phyloP scores from a whole-genome alignment of 2,888 invertebrate genomes.

The Lutraria lutraria region DNA sequence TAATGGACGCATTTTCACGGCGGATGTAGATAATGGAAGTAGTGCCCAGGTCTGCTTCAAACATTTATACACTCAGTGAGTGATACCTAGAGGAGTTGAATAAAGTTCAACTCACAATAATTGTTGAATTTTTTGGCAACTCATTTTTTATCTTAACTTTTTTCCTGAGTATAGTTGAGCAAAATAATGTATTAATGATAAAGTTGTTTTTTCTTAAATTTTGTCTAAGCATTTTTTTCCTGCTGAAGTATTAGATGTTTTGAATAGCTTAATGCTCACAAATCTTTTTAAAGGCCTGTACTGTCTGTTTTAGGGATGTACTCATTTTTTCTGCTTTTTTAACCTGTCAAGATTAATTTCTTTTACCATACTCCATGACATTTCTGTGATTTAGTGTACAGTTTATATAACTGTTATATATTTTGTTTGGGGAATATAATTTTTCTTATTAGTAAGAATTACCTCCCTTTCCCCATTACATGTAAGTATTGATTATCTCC shows the following conservation, averaged over 20 bases:
- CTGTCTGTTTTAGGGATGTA: neutral
- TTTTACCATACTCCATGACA: neutral
- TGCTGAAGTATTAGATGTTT: too few relatives aligned
- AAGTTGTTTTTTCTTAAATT: too few relatives aligned
- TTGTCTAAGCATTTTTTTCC: too few relatives aligned
- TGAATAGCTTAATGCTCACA: neutral
- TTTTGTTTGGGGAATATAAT: neutral
- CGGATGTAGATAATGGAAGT: too few relatives aligned
- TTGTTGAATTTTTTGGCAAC: neutral
- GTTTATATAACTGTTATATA: neutral
- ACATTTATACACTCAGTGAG: too few relatives aligned
- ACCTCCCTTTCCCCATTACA: neutral
- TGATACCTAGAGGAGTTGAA: too few relatives aligned
- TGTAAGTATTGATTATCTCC: too few relatives aligned
- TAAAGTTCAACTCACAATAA: too few relatives aligned
- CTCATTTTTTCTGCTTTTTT: neutral
- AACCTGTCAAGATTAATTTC: neutral
- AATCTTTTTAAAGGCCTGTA: neutral
- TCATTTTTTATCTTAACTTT: too few relatives aligned
- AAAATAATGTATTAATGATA: neutral
- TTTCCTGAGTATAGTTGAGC: neutral
- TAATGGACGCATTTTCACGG: too few relatives aligned
- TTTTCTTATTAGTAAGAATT: neutral
- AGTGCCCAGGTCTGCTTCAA: too few relatives aligned
- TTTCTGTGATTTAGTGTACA: neutral